phyloP scores from a whole-genome alignment of 2,888 invertebrate genomes.

The Octodonta nipae region DNA sequence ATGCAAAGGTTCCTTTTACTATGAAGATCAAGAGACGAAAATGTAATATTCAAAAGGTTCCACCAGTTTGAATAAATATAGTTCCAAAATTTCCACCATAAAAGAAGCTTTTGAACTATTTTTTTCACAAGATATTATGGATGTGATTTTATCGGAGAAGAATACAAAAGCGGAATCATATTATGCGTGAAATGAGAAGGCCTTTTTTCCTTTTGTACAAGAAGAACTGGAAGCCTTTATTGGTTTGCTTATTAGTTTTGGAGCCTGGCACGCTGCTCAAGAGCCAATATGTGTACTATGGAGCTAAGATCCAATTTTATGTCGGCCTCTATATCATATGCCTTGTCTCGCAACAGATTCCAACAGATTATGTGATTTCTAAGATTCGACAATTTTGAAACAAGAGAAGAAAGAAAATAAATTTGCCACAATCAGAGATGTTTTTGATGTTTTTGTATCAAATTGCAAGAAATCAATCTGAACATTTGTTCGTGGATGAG shows the following conservation, averaged over 20 bases:
- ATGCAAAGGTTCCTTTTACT: constrained; percentile 7
- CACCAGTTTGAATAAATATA: constrained; percentile 3
- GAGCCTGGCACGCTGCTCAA: constrained; percentile 7
- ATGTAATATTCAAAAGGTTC: constrained; percentile 6
- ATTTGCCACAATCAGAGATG: constrained; percentile 11
- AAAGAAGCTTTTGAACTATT: no score
- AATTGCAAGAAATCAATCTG: constrained; percentile 9
- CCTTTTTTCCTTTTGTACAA: constrained; percentile 6
- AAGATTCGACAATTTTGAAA: no score
- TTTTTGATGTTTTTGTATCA: constrained; percentile 10
- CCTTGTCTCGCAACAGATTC: no score
- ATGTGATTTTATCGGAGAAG: no score
- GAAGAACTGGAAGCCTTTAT: constrained; percentile 7
- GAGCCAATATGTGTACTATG: constrained; percentile 6
- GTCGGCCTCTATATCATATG: constrained; percentile 11
- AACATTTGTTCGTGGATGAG: constrained; percentile 13
- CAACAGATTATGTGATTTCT: no score
- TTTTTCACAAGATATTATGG: no score
- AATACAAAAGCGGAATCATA: constrained; percentile 3
- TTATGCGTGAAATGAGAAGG: constrained; percentile 3
- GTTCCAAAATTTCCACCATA: neutral
- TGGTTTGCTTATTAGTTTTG: constrained; percentile 12
- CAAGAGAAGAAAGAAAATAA: constrained; percentile 9
- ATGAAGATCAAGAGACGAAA: constrained; percentile 7
- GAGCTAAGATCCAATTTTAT: constrained; percentile 9